Conservation (phyloP, 2,113 vertebrate genomes). For the Patagioenas fasciata region DNA sequence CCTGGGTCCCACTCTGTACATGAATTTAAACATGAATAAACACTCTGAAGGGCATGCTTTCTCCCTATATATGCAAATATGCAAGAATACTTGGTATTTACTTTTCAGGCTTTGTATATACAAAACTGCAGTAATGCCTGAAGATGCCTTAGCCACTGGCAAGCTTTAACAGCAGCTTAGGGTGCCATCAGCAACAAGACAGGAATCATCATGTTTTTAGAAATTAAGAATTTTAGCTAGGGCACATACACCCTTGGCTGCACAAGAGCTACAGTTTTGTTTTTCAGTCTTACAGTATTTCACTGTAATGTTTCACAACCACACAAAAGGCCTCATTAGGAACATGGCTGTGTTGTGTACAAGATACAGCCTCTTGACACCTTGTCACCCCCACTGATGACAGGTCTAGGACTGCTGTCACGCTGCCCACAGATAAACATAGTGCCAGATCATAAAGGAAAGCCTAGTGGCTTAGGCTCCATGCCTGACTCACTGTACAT, state of each 20-base stretch:
- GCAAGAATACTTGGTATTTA: neutral
- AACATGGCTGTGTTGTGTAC: neutral
- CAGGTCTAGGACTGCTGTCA: neutral
- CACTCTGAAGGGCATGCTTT: neutral
- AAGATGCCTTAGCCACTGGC: neutral
- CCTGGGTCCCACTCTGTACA: too few relatives aligned
- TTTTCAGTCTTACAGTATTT: neutral
- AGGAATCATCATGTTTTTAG: neutral
- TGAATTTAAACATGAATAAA: neutral
- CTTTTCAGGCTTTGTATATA: neutral
- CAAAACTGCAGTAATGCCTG: neutral
- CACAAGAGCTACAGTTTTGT: neutral
- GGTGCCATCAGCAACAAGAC: neutral
- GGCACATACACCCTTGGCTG: neutral
- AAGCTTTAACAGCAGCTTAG: neutral
- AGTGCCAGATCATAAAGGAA: neutral
- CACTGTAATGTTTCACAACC: neutral
- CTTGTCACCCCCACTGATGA: neutral
- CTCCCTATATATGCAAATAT: neutral
- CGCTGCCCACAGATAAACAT: neutral
- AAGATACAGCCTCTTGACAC: neutral
- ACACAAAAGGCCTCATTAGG: neutral
- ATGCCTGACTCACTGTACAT: accelerated
- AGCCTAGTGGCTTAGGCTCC: neutral
- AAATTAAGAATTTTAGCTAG: neutral